Evolutionary conservation across 2,888 invertebrate genomes (phyloP).

Genomic region (Troides aeacus): DNA sequence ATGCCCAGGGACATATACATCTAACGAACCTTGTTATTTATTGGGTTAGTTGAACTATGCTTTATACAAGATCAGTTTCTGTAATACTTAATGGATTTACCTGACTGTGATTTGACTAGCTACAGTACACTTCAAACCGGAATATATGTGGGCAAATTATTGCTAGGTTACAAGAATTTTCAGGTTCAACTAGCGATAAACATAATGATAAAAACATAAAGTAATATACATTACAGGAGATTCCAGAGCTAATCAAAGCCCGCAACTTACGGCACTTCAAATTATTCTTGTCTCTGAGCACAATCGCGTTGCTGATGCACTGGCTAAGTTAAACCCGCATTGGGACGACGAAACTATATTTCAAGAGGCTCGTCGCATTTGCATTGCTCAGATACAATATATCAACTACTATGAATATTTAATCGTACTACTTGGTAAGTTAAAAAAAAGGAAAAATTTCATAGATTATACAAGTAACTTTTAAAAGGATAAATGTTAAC

Average conservation of each 20-base stretch:
- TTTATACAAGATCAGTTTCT: no score
- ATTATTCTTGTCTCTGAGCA: slow-evolving; percentile 69
- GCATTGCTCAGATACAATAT: slow-evolving; percentile 63
- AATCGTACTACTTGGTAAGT: slow-evolving; percentile 35
- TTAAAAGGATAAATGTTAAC: no score
- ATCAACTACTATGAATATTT: slow-evolving; percentile 66
- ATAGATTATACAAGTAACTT: no score
- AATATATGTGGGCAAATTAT: no score
- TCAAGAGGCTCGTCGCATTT: slow-evolving; percentile 60
- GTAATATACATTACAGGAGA: slow-evolving; percentile 67
- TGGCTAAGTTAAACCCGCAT: slow-evolving; percentile 57
- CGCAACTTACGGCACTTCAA: slow-evolving; percentile 81
- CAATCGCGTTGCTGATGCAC: slow-evolving; percentile 22
- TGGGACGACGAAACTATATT: slow-evolving; percentile 66
- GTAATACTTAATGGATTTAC: no score
- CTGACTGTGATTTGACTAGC: no score
- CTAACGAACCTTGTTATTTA: slow-evolving; percentile 22
- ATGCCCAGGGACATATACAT: slow-evolving; percentile 5
- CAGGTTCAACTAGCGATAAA: no score
- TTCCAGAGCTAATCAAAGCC: slow-evolving; percentile 81
- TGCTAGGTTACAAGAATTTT: no score
- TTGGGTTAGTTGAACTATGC: slow-evolving; percentile 4
- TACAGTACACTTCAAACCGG: no score
- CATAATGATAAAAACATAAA: no score
- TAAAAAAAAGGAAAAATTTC: not conserved